Conservation (phyloP, 2,888 invertebrate species). For the Harmothoe impar region DNA sequence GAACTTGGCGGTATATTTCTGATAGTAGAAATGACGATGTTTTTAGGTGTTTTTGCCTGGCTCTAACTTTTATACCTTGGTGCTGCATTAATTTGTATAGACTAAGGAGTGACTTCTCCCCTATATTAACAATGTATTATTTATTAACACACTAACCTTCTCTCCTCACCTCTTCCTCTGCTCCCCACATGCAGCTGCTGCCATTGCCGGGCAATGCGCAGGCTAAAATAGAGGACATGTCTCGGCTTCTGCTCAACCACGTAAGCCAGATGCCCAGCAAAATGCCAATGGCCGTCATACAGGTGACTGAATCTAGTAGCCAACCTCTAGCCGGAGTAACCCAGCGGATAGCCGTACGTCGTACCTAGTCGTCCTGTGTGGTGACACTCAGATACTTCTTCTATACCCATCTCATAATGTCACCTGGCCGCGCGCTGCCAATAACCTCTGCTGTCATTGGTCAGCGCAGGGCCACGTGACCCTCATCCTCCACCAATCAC, state of each 20-base stretch:
- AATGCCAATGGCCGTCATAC: constrained; percentile 71
- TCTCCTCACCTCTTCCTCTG: not conserved
- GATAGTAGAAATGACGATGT: too few relatives aligned
- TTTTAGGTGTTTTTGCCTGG: too few relatives aligned
- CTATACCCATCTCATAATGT: constrained; percentile 22
- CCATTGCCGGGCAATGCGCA: constrained; percentile 85
- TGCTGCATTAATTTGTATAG: too few relatives aligned
- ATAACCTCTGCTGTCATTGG: not conserved
- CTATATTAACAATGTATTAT: not conserved
- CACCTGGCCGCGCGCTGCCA: constrained; percentile 34
- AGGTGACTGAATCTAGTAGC: constrained; percentile 67
- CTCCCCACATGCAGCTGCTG: constrained; percentile 73
- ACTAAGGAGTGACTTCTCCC: too few relatives aligned
- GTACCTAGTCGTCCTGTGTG: not conserved
- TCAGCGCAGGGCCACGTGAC: constrained; percentile 48
- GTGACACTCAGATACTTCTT: constrained; percentile 60
- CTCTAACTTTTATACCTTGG: too few relatives aligned
- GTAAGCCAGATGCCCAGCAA: constrained; percentile 79
- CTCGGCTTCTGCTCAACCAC: constrained; percentile 91
- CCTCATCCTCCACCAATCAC: constrained; percentile 30
- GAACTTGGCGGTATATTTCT: too few relatives aligned
- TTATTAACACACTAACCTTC: constrained; percentile 19
- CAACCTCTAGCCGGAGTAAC: constrained; percentile 71
- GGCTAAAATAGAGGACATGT: constrained; percentile 99
- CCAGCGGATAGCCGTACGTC: constrained; percentile 72